Evolutionary conservation across 53 echinoderm and acorn worm species (phyloP), one percentile per base, ranked within the genome.

Genomic region (Apostichopus leukothele): DNA sequence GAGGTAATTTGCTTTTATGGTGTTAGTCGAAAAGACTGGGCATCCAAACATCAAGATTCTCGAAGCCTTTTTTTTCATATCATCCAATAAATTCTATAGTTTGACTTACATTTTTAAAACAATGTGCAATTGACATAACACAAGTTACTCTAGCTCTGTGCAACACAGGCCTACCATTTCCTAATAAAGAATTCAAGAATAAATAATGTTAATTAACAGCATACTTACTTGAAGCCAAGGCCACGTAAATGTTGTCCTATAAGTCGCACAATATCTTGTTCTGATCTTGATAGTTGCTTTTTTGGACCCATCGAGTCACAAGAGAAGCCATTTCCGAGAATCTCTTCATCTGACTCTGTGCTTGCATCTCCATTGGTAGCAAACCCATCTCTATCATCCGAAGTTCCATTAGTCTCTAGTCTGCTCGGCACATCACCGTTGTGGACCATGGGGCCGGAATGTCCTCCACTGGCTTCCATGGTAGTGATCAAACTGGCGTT

Each of bases 181-280:
- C 1, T 39, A 39, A 39, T 39, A 39, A 39, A 39, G 0, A 39
- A 39, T 39, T 39, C 39, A 39, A 39, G 39, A 39, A 39, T 39
- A 39, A 39, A 39, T 39, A 7, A 57, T 57, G 57, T 57, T 57
- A 9, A 57, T 9, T 57, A 9, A 57, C 57, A 57, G 57, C 59
- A 85, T 84, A 97, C 97, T 97, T 92, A 97, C 97, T 92, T 91
- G 84, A 95, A 81, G 78, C 97, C 97, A 76, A 97, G 89, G 79
- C 91, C 95, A 89, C 89, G 91, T 78, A 97, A 93, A 92, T 97
- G 97, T 83, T 97, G 97, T 76, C 97, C 97, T 66, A 97, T 97
- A 67, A 97, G 90, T 73, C 97, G 91, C 76, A 97, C 94, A 83
- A 97, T 93, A 90, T 97, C 97, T 90, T 92, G 94, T 89, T 97